Evolutionary conservation across 1,140 invertebrate species (phyloP).

Genomic region (Thaumetopoea pityocampa): DNA sequence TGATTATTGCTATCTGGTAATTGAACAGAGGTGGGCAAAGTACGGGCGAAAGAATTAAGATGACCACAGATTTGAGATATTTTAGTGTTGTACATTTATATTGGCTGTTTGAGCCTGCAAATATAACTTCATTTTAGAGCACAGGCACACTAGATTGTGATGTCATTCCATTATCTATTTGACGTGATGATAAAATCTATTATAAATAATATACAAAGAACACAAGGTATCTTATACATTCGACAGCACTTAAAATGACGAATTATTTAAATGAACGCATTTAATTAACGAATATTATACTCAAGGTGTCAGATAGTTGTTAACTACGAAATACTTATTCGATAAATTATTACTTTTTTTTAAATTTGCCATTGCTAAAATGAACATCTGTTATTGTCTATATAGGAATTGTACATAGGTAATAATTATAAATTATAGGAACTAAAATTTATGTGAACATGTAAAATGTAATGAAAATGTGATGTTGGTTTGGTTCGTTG

Average conservation of each 20-base stretch:
- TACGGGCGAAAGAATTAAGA: conserved; percentile 39
- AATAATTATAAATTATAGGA: no score
- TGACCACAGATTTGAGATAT: conserved; percentile 59
- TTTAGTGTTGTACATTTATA: conserved; percentile 32
- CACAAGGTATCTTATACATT: neutral
- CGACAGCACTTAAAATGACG: no score
- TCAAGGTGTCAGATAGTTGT: no score
- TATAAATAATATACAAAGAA: neutral
- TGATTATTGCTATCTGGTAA: conserved; percentile 37
- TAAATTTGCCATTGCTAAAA: no score
- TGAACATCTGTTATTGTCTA: no score
- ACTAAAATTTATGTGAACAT: neutral
- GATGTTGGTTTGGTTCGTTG: conserved; percentile 9
- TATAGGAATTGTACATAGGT: no score
- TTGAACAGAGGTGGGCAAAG: conserved; percentile 8
- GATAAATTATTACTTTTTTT: no score
- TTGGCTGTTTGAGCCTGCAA: conserved; percentile 39
- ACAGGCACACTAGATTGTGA: conserved; percentile 43
- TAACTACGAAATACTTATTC: no score
- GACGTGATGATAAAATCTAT: neutral
- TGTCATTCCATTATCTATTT: conserved; percentile 8
- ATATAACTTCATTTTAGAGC: conserved; percentile 42
- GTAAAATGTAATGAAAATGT: neutral
- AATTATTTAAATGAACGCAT: no score
- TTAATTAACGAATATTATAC: no score